A percentile compares a stretch with the other conserved stretches of the same genome.
Conservation (phyloP, 2,113 vertebrate species). For the Perca fluviatilis region DNA sequence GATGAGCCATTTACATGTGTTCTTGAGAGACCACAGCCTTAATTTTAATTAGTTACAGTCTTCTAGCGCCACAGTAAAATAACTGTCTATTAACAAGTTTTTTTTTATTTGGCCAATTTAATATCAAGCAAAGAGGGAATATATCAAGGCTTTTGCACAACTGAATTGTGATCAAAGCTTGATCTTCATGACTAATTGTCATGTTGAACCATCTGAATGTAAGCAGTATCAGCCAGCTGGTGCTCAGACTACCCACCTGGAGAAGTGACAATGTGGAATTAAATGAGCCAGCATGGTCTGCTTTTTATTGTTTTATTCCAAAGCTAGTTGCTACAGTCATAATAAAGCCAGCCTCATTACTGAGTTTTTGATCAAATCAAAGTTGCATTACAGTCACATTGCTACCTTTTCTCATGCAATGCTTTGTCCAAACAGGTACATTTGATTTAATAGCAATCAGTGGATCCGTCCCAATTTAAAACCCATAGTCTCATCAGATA, state of each 20-base stretch:
- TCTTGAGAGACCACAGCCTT: not conserved
- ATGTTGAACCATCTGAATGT: conserved; percentile 27
- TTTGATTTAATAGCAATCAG: conserved; percentile 22
- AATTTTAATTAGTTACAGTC: conserved; percentile 11
- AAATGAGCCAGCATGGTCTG: conserved; percentile 28
- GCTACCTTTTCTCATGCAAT: not conserved
- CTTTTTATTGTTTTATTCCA: conserved; percentile 44
- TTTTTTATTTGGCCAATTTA: conserved; percentile 11
- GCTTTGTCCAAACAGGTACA: conserved; percentile 22
- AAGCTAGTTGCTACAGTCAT: not conserved
- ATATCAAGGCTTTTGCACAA: conserved; percentile 7
- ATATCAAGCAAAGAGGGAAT: conserved; percentile 12
- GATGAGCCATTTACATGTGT: conserved; percentile 26
- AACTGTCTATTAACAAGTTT: conserved; percentile 5
- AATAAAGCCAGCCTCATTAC: conserved; percentile 48
- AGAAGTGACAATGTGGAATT: conserved; percentile 47
- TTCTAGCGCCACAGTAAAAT: conserved; percentile 23
- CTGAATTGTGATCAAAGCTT: conserved; percentile 33
- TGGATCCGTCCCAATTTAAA: conserved; percentile 25
- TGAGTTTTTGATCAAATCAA: conserved; percentile 34
- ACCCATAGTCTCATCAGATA: not conserved
- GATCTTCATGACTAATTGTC: conserved; percentile 33
- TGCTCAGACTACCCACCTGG: conserved; percentile 32
- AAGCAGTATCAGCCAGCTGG: conserved; percentile 39
- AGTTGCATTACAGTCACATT: not conserved